A percentile compares a stretch with the other conserved stretches of the same genome.
Conservation (phyloP, 1,140 invertebrate genomes). For the Conus betulinus region DNA sequence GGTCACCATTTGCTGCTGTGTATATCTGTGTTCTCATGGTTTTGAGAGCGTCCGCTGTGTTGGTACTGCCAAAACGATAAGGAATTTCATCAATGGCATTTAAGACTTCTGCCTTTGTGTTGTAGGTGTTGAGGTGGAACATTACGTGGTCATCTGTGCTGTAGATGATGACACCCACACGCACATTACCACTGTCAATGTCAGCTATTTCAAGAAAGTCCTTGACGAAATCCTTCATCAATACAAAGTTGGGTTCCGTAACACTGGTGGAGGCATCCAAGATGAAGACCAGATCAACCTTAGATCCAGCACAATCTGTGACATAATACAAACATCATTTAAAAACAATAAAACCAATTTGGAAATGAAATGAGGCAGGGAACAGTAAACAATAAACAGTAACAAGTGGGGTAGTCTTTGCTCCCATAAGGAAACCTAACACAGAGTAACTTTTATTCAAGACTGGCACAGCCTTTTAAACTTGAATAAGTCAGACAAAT, state of each 20-base stretch:
- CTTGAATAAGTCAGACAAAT: no score
- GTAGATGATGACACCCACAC: slow-evolving; percentile 61
- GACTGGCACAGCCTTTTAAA: no score
- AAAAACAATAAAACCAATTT: no score
- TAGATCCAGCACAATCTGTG: slow-evolving; percentile 47
- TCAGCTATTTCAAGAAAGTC: slow-evolving; percentile 57
- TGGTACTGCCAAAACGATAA: slow-evolving; percentile 63
- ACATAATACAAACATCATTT: no score
- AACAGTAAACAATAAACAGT: no score
- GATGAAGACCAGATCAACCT: slow-evolving; percentile 61
- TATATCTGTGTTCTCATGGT: slow-evolving; percentile 58
- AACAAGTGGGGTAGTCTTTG: no score
- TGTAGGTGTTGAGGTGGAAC: slow-evolving; percentile 62
- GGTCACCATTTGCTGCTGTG: slow-evolving; percentile 54
- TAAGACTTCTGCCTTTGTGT: slow-evolving; percentile 47
- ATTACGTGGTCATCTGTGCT: slow-evolving; percentile 59
- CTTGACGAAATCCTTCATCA: slow-evolving; percentile 62
- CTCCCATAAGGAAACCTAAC: no score
- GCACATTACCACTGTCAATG: slow-evolving; percentile 57
- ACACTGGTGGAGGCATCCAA: slow-evolving; percentile 67
- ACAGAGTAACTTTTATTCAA: no score
- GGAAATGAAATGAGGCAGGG: no score
- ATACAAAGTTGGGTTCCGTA: slow-evolving; percentile 56
- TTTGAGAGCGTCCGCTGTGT: slow-evolving; percentile 60
- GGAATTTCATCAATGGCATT: slow-evolving; percentile 58